Evolutionary conservation across 1,140 invertebrate genomes (phyloP), one percentile per base, ranked within the genome.

Genomic region (Amphibalanus amphitrite): DNA sequence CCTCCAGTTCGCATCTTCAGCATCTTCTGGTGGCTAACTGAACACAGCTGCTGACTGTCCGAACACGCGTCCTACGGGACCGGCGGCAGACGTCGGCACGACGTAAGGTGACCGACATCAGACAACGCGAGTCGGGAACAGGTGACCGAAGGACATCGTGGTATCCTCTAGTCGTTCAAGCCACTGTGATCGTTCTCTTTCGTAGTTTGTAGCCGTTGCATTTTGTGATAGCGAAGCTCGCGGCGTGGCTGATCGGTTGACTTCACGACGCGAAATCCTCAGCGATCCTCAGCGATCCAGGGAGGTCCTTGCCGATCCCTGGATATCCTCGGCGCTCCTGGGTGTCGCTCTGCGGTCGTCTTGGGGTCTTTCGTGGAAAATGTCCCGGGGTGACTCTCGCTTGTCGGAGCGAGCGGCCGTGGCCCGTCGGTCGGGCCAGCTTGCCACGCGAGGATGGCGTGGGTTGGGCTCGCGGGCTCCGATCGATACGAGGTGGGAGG

Each of bases 11-110:
- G 75, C 88, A 88, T 75, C 89, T 88, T 78, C 88, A 90, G 77
- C 89, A 90, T 78, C 83, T 91, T 59, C 82, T 91, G 71, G 85
- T 91, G 76, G 89, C 89, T 77, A 91, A 90, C 82, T 91, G 85
- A 84, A 10, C 28, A 15, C 77, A n/a, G n/a, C 75, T 74, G 67
- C 72, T 71, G 73, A 69, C 25, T 70, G 64, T n/a, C n/a, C n/a
- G n/a, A n/a, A n/a, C n/a, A n/a, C n/a, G n/a, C n/a, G n/a, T n/a
- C n/a, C n/a, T n/a, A n/a, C n/a, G n/a, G n/a, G n/a, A n/a, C n/a
- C n/a, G n/a, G n/a, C n/a, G n/a, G n/a, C n/a, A n/a, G n/a, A n/a
- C n/a, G n/a, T n/a, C n/a, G n/a, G n/a, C n/a, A n/a, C n/a, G n/a
- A n/a, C n/a, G n/a, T n/a, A n/a, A n/a, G n/a, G n/a, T n/a, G n/a